Conservation (phyloP, 2,888 invertebrate genomes). For the Brachypalpus laphriformis region DNA sequence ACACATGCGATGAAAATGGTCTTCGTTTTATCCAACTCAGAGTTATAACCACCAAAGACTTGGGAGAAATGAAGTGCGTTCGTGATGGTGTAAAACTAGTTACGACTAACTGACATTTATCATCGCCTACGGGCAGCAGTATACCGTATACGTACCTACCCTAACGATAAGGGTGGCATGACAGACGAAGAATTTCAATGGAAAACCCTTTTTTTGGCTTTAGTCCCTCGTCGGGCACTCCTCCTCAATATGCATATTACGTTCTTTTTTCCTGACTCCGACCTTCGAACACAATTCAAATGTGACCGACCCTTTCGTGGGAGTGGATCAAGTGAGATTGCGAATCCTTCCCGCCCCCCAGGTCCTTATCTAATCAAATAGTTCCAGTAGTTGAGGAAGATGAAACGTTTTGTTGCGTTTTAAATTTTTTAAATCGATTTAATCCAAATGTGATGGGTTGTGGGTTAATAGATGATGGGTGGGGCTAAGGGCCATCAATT, state of each 20-base stretch:
- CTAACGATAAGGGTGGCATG: conserved; percentile 53
- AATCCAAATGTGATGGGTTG: conserved; percentile 2
- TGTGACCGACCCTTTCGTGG: conserved; percentile 19
- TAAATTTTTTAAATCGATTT: conserved; percentile 31
- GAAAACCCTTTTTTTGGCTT: conserved; percentile 48
- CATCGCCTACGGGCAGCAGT: conserved; percentile 55
- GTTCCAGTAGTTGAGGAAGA: conserved; percentile 45
- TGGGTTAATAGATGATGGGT: not conserved
- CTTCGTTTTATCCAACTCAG: conserved; percentile 13
- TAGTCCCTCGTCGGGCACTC: not conserved
- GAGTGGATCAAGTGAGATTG: conserved; percentile 40
- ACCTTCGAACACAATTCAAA: conserved; percentile 31
- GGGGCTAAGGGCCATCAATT: not conserved
- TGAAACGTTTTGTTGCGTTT: conserved; percentile 65
- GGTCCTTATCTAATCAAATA: conserved; percentile 57
- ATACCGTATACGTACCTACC: conserved; percentile 12
- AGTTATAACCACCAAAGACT: conserved; percentile 36
- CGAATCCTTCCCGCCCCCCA: not conserved
- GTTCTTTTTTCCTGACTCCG: not conserved
- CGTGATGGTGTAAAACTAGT: conserved; percentile 67
- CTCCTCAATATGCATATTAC: conserved; percentile 9
- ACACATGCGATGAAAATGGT: conserved; percentile 37
- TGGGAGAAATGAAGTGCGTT: conserved; percentile 60
- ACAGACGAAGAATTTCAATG: conserved; percentile 69
- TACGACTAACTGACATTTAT: conserved; percentile 71